Conservation (phyloP, 2,797 vertebrate genomes). For the Syndactyla subalaris region DNA sequence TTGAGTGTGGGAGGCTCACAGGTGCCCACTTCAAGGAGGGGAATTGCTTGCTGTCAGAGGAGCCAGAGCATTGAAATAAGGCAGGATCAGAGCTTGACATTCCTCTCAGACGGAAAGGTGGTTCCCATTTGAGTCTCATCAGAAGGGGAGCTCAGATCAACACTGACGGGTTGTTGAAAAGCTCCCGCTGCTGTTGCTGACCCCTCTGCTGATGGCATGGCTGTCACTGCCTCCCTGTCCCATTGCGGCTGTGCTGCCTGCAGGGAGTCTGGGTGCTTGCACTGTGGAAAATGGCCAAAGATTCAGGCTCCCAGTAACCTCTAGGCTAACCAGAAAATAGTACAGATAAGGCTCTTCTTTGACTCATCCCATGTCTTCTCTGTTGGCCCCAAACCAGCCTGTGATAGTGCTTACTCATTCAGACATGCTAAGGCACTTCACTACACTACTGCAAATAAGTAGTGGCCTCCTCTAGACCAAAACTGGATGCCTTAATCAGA, state of each 20-base stretch:
- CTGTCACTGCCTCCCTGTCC: background rate
- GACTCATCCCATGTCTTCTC: background rate
- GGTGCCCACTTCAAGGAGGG: background rate
- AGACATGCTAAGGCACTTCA: conserved; percentile 1
- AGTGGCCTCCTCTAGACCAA: conserved; percentile 45
- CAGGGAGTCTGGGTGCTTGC: background rate
- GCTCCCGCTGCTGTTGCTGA: background rate
- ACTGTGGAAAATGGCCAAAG: background rate
- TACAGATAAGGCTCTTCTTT: background rate
- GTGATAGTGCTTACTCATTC: background rate
- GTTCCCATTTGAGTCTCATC: background rate
- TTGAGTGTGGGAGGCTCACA: background rate
- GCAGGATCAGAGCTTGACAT: background rate
- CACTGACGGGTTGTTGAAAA: background rate
- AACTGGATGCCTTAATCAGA: conserved; percentile 22
- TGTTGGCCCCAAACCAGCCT: background rate
- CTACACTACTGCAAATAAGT: background rate
- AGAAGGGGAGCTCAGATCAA: background rate
- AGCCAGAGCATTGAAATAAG: background rate
- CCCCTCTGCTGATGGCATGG: accelerated
- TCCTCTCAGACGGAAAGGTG: background rate
- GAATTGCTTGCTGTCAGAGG: background rate
- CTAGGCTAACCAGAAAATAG: background rate
- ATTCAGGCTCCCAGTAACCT: background rate
- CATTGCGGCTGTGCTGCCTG: background rate